A percentile compares a stretch with the other conserved stretches of the same genome.
Evolutionary conservation across 2,113 vertebrate species (phyloP).

Genomic region (Pomatorhinus ruficollis): DNA sequence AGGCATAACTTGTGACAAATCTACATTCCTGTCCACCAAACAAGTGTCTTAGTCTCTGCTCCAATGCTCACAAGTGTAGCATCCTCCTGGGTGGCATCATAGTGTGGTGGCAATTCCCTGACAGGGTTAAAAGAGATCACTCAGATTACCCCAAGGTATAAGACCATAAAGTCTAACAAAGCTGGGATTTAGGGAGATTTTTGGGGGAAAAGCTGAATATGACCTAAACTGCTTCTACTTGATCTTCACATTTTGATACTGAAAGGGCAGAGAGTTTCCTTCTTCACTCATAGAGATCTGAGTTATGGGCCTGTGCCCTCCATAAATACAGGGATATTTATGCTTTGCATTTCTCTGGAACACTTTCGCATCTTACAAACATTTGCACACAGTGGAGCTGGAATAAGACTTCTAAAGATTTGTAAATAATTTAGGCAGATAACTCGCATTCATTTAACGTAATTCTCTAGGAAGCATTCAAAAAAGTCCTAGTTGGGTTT

Average conservation of each 20-base stretch:
- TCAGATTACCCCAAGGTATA: neutral
- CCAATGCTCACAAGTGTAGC: fast-evolving
- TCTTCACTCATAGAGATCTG: neutral
- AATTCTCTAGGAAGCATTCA: neutral
- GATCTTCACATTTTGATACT: neutral
- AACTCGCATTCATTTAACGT: neutral
- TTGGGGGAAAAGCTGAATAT: neutral
- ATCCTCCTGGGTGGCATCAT: neutral
- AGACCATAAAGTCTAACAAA: neutral
- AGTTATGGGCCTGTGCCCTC: neutral
- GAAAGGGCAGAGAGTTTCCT: neutral
- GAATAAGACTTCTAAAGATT: neutral
- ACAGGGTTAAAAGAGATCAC: neutral
- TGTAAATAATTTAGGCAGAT: neutral
- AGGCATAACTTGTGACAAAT: neutral
- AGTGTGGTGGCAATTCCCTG: neutral
- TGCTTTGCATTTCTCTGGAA: neutral
- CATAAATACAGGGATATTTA: neutral
- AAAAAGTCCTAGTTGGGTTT: neutral
- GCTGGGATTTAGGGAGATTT: neutral
- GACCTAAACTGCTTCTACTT: neutral
- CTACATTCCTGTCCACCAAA: neutral
- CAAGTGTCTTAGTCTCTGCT: neutral
- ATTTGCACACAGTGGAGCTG: neutral
- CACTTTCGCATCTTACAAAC: neutral